Conservation (phyloP, 2,888 invertebrate genomes). For the Drosophila nr. perissopoda region DNA sequence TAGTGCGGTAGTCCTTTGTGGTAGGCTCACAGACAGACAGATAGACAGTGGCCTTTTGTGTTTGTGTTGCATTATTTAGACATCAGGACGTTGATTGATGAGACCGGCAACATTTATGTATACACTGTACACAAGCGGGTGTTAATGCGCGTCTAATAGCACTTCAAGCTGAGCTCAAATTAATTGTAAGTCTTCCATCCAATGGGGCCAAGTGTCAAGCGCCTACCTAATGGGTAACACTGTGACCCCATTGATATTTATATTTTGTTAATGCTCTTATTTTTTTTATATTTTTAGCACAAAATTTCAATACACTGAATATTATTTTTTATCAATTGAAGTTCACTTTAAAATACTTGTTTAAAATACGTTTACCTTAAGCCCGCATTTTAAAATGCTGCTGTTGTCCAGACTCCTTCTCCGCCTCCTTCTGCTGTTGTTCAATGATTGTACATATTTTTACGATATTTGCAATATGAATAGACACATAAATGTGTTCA, state of each 20-base stretch:
- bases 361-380: neutral
- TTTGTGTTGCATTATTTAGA: constrained; percentile 71
- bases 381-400: neutral
- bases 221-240: neutral
- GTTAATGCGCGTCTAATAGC: constrained; percentile 70
- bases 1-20: constrained; percentile 79
- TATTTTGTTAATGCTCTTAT: neutral
- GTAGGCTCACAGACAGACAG: constrained; percentile 36
- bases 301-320: neutral
- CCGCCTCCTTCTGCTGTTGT: neutral
- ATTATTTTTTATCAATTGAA: neutral
- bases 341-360: neutral
- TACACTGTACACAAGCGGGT: constrained; percentile 25
- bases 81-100: constrained; percentile 78
- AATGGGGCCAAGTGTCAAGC: constrained; percentile 18
- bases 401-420: neutral
- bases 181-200: constrained; percentile 24
- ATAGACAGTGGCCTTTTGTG: constrained; percentile 34
- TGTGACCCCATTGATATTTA: neutral
- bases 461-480: neutral
- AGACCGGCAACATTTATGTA: constrained; percentile 12
- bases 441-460: neutral
- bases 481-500: neutral
- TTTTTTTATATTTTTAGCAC: neutral
- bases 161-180: constrained; percentile 51